phyloP scores from a whole-genome alignment of 2,113 vertebrate genomes.

The Gyps fulvus region DNA sequence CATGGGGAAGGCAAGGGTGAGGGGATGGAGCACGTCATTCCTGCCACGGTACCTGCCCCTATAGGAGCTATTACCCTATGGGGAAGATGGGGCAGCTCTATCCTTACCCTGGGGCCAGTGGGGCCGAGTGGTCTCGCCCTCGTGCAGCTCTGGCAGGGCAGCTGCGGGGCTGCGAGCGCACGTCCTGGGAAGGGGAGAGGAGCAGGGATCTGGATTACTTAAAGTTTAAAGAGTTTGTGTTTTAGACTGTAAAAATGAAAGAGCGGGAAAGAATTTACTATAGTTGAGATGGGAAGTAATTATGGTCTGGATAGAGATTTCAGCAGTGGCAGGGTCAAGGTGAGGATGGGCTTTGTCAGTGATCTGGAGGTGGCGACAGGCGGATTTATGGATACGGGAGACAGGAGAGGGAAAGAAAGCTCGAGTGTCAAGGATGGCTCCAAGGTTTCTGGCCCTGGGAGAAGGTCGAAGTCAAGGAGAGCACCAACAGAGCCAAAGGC shows the following conservation, averaged over 20 bases:
- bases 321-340: neutral
- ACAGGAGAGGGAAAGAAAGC: neutral
- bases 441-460: neutral
- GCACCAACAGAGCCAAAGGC: neutral
- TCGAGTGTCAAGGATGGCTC: neutral
- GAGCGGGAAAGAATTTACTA: neutral
- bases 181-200: neutral
- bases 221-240: neutral
- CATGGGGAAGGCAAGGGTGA: neutral
- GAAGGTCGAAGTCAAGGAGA: neutral
- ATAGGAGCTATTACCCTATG: rapidly evolving
- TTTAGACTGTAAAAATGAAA: neutral
- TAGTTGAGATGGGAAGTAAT: neutral
- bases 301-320: neutral
- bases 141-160: rapidly evolving
- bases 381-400: neutral
- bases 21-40: rapidly evolving
- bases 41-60: neutral
- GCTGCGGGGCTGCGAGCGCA: rapidly evolving
- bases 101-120: rapidly evolving
- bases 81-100: neutral
- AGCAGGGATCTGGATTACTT: neutral
- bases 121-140: rapidly evolving
- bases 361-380: neutral
- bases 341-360: conserved; percentile 16